A percentile compares a stretch with the other conserved stretches of the same genome.
Conservation (phyloP, 2,888 invertebrate species). For the Agrochola litura region DNA sequence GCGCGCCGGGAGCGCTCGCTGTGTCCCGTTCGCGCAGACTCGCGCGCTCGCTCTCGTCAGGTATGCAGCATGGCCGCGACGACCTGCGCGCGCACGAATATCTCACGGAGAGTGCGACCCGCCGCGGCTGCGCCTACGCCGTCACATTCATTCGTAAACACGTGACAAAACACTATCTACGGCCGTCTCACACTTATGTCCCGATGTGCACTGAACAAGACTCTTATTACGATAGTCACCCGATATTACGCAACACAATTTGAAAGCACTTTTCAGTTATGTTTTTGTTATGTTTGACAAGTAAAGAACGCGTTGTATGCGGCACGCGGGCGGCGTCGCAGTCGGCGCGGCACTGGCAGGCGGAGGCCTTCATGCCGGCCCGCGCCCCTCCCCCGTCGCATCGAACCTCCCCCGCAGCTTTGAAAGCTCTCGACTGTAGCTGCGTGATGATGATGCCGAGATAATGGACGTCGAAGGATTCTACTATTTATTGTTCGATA, state of each 20-base stretch:
- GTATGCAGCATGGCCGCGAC: slow-evolving; percentile 91
- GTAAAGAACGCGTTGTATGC: slow-evolving; percentile 71
- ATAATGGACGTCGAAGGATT: slow-evolving; percentile 89
- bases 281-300: slow-evolving; percentile 81
- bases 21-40: slow-evolving; percentile 88
- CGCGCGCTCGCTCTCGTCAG: slow-evolving; percentile 88
- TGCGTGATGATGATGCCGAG: slow-evolving; percentile 88
- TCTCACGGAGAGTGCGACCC: slow-evolving; percentile 89
- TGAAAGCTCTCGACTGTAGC: slow-evolving; percentile 85
- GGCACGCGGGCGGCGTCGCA: slow-evolving; percentile 84
- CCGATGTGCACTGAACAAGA: slow-evolving; percentile 60
- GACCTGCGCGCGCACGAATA: slow-evolving; percentile 89
- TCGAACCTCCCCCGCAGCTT: slow-evolving; percentile 83
- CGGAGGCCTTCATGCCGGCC: slow-evolving; percentile 85
- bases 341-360: slow-evolving; percentile 87
- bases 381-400: slow-evolving; percentile 79
- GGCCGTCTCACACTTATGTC: slow-evolving; percentile 66
- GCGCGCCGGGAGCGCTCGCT: slow-evolving; percentile 82
- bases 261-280: slow-evolving; percentile 81
- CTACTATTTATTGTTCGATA: slow-evolving; percentile 88
- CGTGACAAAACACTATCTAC: slow-evolving; percentile 86
- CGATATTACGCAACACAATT: slow-evolving; percentile 73
- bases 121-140: slow-evolving; percentile 88
- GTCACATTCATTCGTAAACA: slow-evolving; percentile 89
- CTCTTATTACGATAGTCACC: slow-evolving; percentile 62